These are phyloP conservation scores for Halesus radiatus DNA, from an alignment of 1,140 invertebrate species.

Conservation along the genomic window DNA sequence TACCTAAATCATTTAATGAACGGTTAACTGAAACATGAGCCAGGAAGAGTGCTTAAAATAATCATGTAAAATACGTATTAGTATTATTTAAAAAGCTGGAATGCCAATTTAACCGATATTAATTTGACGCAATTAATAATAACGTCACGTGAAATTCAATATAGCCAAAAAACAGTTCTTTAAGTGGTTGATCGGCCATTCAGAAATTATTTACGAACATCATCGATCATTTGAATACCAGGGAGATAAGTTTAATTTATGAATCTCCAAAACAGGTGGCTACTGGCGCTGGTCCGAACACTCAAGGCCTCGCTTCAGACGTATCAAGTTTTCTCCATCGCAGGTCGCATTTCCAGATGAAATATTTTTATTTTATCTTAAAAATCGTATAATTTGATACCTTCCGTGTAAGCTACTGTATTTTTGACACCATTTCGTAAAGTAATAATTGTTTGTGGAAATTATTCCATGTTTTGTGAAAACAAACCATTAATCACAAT, in stretches of 20 bases:
- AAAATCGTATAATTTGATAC: no score
- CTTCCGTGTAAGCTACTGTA: no score
- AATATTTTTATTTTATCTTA: neutral
- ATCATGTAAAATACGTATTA: no score
- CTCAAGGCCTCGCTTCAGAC: neutral
- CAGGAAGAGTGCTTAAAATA: no score
- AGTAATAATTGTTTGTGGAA: no score
- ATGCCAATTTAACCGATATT: no score
- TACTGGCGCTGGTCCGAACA: neutral
- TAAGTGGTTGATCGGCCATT: slow-evolving; percentile 13
- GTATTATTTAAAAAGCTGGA: no score
- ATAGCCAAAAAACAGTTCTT: neutral
- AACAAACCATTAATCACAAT: no score
- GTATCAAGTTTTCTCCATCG: slow-evolving; percentile 12
- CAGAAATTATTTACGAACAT: slow-evolving; percentile 52
- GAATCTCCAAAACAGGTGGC: slow-evolving; percentile 31
- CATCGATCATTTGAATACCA: slow-evolving; percentile 56
- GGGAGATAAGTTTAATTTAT: slow-evolving; percentile 50
- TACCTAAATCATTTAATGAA: no score
- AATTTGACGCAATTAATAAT: neutral
- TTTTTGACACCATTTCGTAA: no score
- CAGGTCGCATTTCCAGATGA: slow-evolving; percentile 21
- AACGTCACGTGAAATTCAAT: slow-evolving; percentile 13
- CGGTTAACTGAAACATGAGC: no score
- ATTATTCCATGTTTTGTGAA: no score